Percentiles rank a stretch among this genome's conserved stretches.
These are phyloP conservation scores for Callocephalon fimbriatum DNA, from an alignment of 2,113 vertebrate species.

Conservation along the genomic window DNA sequence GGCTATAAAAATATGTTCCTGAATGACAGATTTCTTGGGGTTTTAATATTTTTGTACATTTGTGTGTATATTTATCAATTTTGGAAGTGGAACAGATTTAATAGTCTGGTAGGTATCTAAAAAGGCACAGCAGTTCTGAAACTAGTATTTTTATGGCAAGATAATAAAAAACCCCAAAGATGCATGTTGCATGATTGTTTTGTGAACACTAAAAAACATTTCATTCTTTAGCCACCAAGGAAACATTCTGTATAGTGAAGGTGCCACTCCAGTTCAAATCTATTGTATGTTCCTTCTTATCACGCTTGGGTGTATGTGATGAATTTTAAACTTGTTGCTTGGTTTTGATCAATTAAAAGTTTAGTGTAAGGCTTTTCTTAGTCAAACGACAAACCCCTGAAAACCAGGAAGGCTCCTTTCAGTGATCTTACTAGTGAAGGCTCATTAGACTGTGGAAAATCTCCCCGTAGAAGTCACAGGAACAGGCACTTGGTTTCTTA, in stretches of 20 bases:
- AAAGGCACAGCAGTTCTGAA: conserved; percentile 46
- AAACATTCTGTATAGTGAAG: conserved; percentile 47
- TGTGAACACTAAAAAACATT: background rate
- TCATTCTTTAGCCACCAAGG: conserved; percentile 23
- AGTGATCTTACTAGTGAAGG: background rate
- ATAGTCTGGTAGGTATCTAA: conserved; percentile 52
- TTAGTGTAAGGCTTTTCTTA: background rate
- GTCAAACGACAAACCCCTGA: background rate
- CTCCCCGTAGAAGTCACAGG: background rate
- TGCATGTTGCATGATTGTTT: conserved; percentile 19
- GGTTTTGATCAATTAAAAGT: background rate
- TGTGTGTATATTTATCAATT: conserved; percentile 13
- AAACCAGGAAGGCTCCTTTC: background rate
- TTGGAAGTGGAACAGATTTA: conserved; percentile 50
- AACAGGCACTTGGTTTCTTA: background rate
- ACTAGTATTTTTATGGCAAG: conserved; percentile 40
- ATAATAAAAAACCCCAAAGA: background rate
- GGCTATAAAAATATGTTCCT: background rate
- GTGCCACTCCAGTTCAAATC: conserved; percentile 31
- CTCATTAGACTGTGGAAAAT: background rate
- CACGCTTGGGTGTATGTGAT: background rate
- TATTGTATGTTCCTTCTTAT: conserved; percentile 21
- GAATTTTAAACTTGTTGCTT: conserved; percentile 55
- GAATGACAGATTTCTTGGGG: conserved; percentile 1
- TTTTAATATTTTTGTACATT: conserved; percentile 6